Conservation (phyloP, 2,888 invertebrate species). For the Melangyna quadrimaculata region DNA sequence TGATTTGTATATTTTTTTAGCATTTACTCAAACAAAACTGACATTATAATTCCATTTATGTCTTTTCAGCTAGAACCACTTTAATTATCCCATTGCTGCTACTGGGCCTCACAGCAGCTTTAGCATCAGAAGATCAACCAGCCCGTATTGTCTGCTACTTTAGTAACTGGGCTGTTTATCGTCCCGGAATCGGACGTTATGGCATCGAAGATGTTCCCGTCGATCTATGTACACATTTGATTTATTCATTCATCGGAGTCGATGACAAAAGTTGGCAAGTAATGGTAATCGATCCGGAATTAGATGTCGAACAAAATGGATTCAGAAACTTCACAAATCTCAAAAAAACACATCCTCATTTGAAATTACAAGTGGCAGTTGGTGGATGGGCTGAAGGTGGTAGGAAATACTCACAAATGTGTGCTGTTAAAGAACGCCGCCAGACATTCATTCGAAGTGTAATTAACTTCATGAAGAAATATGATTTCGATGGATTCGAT, state of each 20-base stretch:
- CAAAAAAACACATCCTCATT: constrained; percentile 85
- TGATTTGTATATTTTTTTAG: too few species aligned
- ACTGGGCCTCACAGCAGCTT: constrained; percentile 71
- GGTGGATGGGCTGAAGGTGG: constrained; percentile 97
- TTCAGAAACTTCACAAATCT: constrained; percentile 90
- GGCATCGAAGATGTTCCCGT: constrained; percentile 92
- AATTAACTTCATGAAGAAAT: constrained; percentile 88
- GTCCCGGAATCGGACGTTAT: constrained; percentile 91
- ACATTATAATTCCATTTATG: too few species aligned
- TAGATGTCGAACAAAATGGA: constrained; percentile 88
- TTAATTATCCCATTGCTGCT: constrained; percentile 68
- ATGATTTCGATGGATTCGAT: constrained; percentile 92
- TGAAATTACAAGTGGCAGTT: constrained; percentile 91
- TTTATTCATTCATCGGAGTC: constrained; percentile 94
- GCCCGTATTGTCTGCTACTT: constrained; percentile 84
- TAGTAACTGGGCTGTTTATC: constrained; percentile 87
- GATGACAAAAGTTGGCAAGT: constrained; percentile 89
- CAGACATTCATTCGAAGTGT: constrained; percentile 88
- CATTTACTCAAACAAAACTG: too few species aligned
- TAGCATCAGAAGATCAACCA: constrained; percentile 76
- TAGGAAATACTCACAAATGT: constrained; percentile 92
- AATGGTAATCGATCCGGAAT: constrained; percentile 90
- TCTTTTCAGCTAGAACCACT: constrained; percentile 30
- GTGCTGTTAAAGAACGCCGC: constrained; percentile 86
- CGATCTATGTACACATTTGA: constrained; percentile 91